phyloP scores from a whole-genome alignment of 2,797 vertebrate species.

The Xenentodon cancila region DNA sequence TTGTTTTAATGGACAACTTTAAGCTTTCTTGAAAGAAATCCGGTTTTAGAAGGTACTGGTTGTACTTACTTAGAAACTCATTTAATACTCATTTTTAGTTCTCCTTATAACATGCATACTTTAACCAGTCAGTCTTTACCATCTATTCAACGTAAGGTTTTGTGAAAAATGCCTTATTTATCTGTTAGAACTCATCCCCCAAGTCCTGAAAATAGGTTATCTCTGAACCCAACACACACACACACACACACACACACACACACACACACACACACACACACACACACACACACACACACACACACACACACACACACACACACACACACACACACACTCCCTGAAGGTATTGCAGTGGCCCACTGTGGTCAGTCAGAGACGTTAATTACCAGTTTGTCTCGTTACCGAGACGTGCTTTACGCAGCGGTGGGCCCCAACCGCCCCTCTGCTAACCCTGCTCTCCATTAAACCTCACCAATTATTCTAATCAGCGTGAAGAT shows the following conservation, averaged over 20 bases:
- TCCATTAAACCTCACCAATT: conserved; percentile 82
- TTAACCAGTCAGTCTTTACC: too few relatives aligned
- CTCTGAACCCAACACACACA: conserved; percentile 20
- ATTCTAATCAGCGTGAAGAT: conserved; percentile 78
- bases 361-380: conserved; percentile 65
- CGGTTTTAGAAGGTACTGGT: neutral
- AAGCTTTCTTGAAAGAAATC: neutral
- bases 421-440: conserved; percentile 70
- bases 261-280: conserved; percentile 43
- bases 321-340: conserved; percentile 47
- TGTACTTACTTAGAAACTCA: neutral
- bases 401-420: conserved; percentile 80
- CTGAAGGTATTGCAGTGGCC: conserved; percentile 56
- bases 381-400: conserved; percentile 76
- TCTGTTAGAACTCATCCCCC: conserved; percentile 8
- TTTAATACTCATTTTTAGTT: neutral
- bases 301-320: conserved; percentile 35
- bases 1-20: neutral
- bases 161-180: neutral
- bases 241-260: conserved; percentile 36
- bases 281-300: conserved; percentile 39
- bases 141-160: too few relatives aligned
- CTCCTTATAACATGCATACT: neutral
- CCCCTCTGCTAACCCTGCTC: conserved; percentile 72
- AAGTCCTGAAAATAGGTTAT: conserved; percentile 49